phyloP scores from a whole-genome alignment of 2,888 invertebrate species.

The Epirrhoe tristata region DNA sequence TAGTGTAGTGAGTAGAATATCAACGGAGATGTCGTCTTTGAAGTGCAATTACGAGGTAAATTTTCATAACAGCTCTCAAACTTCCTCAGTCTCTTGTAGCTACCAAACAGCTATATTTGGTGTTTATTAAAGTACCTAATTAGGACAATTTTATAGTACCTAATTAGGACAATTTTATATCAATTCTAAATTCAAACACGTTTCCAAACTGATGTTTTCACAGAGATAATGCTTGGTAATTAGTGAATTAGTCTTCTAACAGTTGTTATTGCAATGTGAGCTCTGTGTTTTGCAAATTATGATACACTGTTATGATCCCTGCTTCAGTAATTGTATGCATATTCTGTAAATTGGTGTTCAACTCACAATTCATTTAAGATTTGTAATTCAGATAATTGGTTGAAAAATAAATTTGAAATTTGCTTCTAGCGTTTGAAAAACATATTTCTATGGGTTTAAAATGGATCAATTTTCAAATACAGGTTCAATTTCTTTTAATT shows the following conservation, averaged over 20 bases:
- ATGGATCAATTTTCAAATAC: conserved; percentile 16
- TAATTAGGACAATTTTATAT: not conserved
- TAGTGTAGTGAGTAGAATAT: conserved; percentile 57
- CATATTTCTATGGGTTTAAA: conserved; percentile 11
- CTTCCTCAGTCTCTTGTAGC: not conserved
- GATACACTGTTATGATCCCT: conserved; percentile 14
- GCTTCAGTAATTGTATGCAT: conserved; percentile 7
- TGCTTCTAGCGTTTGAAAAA: not conserved
- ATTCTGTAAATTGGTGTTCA: conserved; percentile 7
- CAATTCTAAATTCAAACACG: not conserved
- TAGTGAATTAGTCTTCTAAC: not conserved
- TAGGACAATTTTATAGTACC: not conserved
- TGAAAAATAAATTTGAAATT: not conserved
- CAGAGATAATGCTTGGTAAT: not conserved
- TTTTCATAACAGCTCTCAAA: not conserved
- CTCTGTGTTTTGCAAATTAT: conserved; percentile 9
- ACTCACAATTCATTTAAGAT: not conserved
- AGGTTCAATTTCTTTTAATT: not conserved
- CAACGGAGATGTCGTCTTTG: conserved; percentile 66
- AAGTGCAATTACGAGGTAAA: conserved; percentile 71
- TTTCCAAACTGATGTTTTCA: not conserved
- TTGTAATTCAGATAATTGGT: not conserved
- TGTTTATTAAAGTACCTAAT: not conserved
- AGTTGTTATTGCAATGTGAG: conserved; percentile 21
- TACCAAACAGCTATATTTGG: not conserved